A percentile compares a stretch with the other conserved stretches of the same genome.
These are phyloP conservation scores for Sarcophaga bullata DNA, from an alignment of 1,140 invertebrate genomes.

Conservation along the genomic window DNA sequence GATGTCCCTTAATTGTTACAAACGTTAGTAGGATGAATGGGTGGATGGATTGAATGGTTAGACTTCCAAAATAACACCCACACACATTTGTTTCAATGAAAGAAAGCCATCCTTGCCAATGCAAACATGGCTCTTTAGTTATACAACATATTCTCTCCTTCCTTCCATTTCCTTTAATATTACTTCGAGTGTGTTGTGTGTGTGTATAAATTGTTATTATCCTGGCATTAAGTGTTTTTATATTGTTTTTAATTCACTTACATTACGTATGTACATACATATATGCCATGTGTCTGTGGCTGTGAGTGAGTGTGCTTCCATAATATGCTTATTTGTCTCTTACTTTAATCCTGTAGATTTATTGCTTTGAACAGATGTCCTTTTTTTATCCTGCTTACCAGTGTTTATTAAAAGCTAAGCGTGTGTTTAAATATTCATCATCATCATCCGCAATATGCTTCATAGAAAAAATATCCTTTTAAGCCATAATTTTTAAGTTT, in stretches of 20 bases:
- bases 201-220: constrained; percentile 9
- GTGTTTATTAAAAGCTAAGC: too few species aligned
- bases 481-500: too few species aligned
- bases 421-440: too few species aligned
- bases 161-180: neutral
- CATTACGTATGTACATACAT: neutral
- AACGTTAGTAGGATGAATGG: neutral
- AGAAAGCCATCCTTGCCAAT: too few species aligned
- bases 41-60: too few species aligned
- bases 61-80: too few species aligned
- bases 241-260: neutral
- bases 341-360: constrained; percentile 6
- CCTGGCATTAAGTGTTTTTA: neutral
- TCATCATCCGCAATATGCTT: too few species aligned
- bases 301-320: neutral
- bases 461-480: too few species aligned
- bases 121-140: too few species aligned
- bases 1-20: too few species aligned
- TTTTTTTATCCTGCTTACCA: neutral
- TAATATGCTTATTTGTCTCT: neutral
- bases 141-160: too few species aligned
- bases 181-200: neutral
- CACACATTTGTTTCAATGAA: too few species aligned
- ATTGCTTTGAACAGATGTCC: neutral
- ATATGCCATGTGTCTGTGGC: neutral